phyloP scores from a whole-genome alignment of 2,888 invertebrate genomes.

The Allacma fusca region DNA sequence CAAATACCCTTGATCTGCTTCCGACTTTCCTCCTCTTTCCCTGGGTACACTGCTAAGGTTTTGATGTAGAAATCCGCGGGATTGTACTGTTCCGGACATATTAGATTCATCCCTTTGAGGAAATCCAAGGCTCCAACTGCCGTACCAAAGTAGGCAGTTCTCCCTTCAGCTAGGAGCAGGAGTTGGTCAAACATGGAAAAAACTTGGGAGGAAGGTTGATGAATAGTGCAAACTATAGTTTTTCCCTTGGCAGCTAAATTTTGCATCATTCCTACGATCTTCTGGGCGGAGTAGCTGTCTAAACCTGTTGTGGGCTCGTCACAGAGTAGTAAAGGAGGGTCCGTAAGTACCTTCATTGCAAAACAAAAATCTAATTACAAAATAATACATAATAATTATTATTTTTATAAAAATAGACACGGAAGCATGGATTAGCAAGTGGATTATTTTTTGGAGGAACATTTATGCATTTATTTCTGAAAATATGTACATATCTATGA shows the following conservation, averaged over 20 bases:
- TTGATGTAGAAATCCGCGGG: constrained; percentile 67
- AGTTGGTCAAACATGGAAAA: constrained; percentile 67
- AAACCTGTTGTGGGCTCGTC: constrained; percentile 69
- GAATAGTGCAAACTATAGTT: constrained; percentile 69
- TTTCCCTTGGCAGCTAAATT: constrained; percentile 66
- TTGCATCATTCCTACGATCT: constrained; percentile 62
- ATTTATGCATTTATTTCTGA: too few relatives aligned
- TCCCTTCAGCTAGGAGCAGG: constrained; percentile 67
- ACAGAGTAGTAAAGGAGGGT: constrained; percentile 67
- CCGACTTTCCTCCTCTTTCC: constrained; percentile 64
- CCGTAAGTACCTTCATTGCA: constrained; percentile 67
- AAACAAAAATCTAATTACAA: neutral
- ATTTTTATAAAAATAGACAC: neutral
- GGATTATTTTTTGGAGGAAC: too few relatives aligned
- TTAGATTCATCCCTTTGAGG: constrained; percentile 63
- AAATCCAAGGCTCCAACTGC: constrained; percentile 64
- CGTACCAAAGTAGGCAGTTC: constrained; percentile 68
- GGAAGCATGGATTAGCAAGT: too few relatives aligned
- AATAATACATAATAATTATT: neutral
- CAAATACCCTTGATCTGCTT: constrained; percentile 68
- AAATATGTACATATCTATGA: too few relatives aligned
- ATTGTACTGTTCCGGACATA: constrained; percentile 66
- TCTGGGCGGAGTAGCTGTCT: constrained; percentile 58
- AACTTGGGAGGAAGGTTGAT: constrained; percentile 68
- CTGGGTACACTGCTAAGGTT: constrained; percentile 66